These are phyloP conservation scores for Arizona elegans DNA, from an alignment of 2,113 vertebrate species.

Conservation along the genomic window DNA sequence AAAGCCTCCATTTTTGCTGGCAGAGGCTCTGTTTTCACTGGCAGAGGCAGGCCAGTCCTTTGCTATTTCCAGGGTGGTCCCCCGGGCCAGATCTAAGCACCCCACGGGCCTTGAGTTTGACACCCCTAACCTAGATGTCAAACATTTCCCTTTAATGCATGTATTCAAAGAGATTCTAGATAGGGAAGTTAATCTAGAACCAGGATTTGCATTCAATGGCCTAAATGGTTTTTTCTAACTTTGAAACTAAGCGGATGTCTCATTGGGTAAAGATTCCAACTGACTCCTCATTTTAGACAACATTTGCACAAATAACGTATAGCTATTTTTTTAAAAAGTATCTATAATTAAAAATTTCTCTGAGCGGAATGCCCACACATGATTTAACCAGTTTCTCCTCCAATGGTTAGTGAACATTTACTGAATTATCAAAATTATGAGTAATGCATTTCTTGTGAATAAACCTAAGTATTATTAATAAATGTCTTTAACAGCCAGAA, in stretches of 20 bases:
- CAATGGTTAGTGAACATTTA: background rate
- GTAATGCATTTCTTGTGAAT: background rate
- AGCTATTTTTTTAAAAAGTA: background rate
- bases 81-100: too few species aligned
- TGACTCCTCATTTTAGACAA: background rate
- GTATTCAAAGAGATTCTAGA: background rate
- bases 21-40: too few species aligned
- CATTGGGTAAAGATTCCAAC: background rate
- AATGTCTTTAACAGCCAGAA: constrained; percentile 12
- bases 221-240: background rate
- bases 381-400: background rate
- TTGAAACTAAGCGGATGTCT: background rate
- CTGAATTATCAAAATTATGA: constrained; percentile 4
- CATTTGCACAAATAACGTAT: background rate
- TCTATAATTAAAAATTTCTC: background rate
- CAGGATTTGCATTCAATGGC: background rate
- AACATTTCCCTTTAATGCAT: background rate
- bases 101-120: too few species aligned
- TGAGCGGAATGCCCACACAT: background rate
- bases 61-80: too few species aligned
- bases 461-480: constrained; percentile 10
- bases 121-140: background rate
- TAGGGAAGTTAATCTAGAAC: background rate
- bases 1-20: too few species aligned
- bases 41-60: too few species aligned